A percentile compares a stretch with the other conserved stretches of the same genome.
Evolutionary conservation across 1,140 invertebrate genomes (phyloP).

Genomic region (Cydia splendana): DNA sequence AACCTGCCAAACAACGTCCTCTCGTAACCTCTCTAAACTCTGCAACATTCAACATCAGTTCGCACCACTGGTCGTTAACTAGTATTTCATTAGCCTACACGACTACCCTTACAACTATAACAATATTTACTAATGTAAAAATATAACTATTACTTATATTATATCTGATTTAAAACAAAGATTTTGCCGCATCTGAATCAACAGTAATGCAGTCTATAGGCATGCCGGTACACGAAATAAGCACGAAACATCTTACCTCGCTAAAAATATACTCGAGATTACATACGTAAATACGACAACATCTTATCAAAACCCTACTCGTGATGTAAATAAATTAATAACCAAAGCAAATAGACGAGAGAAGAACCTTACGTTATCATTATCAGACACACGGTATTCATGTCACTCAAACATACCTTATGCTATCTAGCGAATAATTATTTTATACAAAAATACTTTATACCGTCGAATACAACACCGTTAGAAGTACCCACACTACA

Average conservation of each 20-base stretch:
- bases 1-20: conserved; percentile 70
- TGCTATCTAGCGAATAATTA: conserved; percentile 15
- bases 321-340: conserved; percentile 32
- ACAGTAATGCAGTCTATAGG: conserved; percentile 16
- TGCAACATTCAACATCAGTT: conserved; percentile 77
- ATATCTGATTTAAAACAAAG: conserved; percentile 29
- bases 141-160: conserved; percentile 61
- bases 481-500: conserved; percentile 8
- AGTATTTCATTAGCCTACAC: conserved; percentile 62
- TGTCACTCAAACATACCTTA: conserved; percentile 21
- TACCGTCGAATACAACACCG: conserved; percentile 27
- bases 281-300: conserved; percentile 30
- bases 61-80: conserved; percentile 75
- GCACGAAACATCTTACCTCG: conserved; percentile 1
- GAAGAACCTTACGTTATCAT: conserved; percentile 23
- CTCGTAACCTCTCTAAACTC: conserved; percentile 75
- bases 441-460: conserved; percentile 32
- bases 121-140: conserved; percentile 72
- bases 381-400: conserved; percentile 3
- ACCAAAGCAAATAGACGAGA: conserved; percentile 28
- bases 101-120: conserved; percentile 53
- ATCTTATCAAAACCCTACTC: conserved; percentile 24
- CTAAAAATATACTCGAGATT: conserved; percentile 32
- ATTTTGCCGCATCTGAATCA: not conserved
- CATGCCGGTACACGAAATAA: not conserved